These are phyloP conservation scores for Anolis carolinensis DNA, from an alignment of 2,113 vertebrate species.

Conservation along the genomic window DNA sequence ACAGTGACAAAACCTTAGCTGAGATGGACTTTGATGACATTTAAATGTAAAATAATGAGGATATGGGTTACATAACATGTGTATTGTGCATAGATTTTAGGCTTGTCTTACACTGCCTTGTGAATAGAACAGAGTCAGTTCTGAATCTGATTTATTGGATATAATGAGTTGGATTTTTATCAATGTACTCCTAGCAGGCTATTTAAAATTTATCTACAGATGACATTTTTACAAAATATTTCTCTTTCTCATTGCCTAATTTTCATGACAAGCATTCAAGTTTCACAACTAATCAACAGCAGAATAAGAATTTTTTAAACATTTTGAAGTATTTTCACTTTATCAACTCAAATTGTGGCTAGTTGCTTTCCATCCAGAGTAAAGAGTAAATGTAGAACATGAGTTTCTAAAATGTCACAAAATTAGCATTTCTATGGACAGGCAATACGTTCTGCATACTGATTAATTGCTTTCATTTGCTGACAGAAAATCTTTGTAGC, in stretches of 20 bases:
- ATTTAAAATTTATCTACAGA: constrained; percentile 11
- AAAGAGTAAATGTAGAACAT: constrained; percentile 84
- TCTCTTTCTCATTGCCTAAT: rapidly evolving
- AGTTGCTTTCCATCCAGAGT: constrained; percentile 76
- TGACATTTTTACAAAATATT: background rate
- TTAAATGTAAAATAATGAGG: background rate
- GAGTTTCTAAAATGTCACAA: constrained; percentile 76
- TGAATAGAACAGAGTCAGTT: rapidly evolving
- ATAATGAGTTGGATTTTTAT: background rate
- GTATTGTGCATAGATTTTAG: background rate
- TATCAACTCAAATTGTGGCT: constrained; percentile 60
- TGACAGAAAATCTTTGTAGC: constrained; percentile 87
- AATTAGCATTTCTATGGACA: constrained; percentile 89
- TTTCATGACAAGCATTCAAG: constrained; percentile 5
- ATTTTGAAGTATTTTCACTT: constrained; percentile 62
- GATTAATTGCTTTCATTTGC: constrained; percentile 84
- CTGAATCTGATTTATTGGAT: constrained; percentile 5
- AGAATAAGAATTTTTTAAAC: constrained; percentile 50
- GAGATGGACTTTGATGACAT: background rate
- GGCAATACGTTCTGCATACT: constrained; percentile 85
- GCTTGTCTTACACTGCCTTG: background rate
- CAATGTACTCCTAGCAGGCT: background rate
- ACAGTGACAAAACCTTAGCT: background rate
- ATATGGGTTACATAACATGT: background rate
- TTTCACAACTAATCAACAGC: constrained; percentile 24